A percentile compares a stretch with the other conserved stretches of the same genome.
Evolutionary conservation across 2,113 vertebrate species (phyloP).

Genomic region (Glareola pratincola): DNA sequence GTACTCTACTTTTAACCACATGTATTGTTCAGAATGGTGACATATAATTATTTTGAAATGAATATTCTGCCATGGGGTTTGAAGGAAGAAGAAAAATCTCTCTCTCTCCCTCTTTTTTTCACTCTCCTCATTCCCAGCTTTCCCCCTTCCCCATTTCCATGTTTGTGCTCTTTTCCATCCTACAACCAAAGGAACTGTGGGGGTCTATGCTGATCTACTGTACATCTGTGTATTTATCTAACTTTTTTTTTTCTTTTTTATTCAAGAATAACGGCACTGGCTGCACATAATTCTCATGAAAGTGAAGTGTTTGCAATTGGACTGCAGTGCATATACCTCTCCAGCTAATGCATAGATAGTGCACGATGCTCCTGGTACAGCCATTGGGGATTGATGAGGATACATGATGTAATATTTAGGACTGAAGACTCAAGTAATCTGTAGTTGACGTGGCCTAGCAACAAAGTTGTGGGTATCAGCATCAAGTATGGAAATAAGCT

Average conservation of each 20-base stretch:
- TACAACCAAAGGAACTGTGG: background rate
- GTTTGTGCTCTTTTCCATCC: background rate
- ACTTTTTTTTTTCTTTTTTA: background rate
- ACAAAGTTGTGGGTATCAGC: background rate
- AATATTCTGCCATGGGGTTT: background rate
- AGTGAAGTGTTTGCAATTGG: background rate
- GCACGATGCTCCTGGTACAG: rapidly evolving
- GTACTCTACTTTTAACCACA: background rate
- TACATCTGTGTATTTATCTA: background rate
- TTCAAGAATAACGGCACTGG: background rate
- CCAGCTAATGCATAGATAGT: background rate
- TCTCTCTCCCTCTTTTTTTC: background rate
- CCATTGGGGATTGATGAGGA: background rate
- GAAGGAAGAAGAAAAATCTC: background rate
- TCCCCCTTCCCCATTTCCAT: background rate
- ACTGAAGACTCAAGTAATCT: background rate
- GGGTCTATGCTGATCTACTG: background rate
- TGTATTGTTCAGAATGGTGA: background rate
- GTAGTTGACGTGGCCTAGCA: background rate
- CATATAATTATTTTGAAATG: background rate
- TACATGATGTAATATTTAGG: background rate
- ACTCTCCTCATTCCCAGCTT: background rate
- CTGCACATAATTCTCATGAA: background rate
- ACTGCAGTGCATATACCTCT: rapidly evolving
- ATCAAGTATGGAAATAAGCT: background rate